Conservation (phyloP, 2,113 vertebrate species). For the Menura novaehollandiae region DNA sequence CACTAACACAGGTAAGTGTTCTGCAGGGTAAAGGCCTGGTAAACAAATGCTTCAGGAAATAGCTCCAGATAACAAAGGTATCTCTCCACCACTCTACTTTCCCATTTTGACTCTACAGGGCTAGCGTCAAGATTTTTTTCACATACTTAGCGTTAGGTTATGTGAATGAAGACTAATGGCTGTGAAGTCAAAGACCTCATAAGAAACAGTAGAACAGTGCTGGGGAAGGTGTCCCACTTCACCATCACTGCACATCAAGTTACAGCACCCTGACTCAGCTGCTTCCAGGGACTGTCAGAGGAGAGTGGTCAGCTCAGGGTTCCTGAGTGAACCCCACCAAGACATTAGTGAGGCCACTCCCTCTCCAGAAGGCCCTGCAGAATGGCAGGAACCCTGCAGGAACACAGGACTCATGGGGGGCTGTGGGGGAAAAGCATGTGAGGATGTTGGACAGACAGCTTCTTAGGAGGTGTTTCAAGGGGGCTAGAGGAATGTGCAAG, state of each 20-base stretch:
- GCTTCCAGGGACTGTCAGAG: neutral
- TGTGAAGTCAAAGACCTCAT: neutral
- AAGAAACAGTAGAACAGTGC: neutral
- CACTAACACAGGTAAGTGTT: neutral
- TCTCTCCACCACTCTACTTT: neutral
- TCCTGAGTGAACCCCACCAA: neutral
- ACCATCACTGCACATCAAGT: rapidly evolving
- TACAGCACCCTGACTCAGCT: neutral
- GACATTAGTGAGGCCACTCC: neutral
- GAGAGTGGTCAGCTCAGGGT: neutral
- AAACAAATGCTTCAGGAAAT: neutral
- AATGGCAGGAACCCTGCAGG: neutral
- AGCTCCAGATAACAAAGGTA: neutral
- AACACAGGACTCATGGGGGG: rapidly evolving
- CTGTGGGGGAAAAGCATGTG: neutral
- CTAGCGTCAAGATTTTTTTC: neutral
- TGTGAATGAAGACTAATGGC: neutral
- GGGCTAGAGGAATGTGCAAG: neutral
- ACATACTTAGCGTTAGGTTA: neutral
- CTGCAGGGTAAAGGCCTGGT: neutral
- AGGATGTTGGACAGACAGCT: rapidly evolving
- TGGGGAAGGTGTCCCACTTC: neutral
- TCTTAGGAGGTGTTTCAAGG: neutral
- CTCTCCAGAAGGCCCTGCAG: neutral
- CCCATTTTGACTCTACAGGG: neutral